Conservation (phyloP, 2,113 vertebrate species). For the Cyprinodon variegatus region DNA sequence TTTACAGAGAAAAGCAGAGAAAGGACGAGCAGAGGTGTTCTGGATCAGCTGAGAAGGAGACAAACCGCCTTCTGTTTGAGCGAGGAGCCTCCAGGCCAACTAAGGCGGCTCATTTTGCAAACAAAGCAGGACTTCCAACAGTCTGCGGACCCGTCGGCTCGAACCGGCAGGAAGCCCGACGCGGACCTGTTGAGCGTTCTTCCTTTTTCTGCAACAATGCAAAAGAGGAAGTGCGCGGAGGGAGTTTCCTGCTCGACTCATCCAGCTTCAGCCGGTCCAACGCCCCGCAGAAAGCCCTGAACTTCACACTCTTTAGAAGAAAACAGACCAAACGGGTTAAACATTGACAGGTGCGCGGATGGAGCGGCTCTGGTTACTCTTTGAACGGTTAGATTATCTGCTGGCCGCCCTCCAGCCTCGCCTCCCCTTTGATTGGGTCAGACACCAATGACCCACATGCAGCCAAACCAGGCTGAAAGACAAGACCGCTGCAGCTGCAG, state of each 20-base stretch:
- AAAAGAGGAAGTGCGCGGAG: conserved; percentile 70
- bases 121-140: conserved; percentile 55
- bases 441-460: conserved; percentile 5
- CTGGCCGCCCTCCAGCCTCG: conserved; percentile 63
- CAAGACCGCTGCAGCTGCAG: not conserved
- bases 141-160: conserved; percentile 52
- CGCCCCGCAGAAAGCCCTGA: conserved; percentile 9
- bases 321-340: conserved; percentile 62
- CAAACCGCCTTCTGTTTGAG: conserved; percentile 13
- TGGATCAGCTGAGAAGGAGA: conserved; percentile 24
- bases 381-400: conserved; percentile 55
- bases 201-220: conserved; percentile 76
- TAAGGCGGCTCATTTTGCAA: not conserved
- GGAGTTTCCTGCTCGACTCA: conserved; percentile 62
- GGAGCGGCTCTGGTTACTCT: conserved; percentile 52
- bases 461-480: not conserved
- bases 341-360: conserved; percentile 61
- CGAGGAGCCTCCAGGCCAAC: not conserved
- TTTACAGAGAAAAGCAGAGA: conserved; percentile 50
- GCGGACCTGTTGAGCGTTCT: conserved; percentile 69
- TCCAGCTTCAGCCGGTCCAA: conserved; percentile 25
- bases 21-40: conserved; percentile 43
- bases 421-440: conserved; percentile 66
- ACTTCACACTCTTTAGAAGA: conserved; percentile 39
- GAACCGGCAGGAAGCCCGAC: conserved; percentile 61